A percentile compares a stretch with the other conserved stretches of the same genome.
These are phyloP conservation scores for Columba livia DNA, from an alignment of 2,113 vertebrate species.

Conservation along the genomic window DNA sequence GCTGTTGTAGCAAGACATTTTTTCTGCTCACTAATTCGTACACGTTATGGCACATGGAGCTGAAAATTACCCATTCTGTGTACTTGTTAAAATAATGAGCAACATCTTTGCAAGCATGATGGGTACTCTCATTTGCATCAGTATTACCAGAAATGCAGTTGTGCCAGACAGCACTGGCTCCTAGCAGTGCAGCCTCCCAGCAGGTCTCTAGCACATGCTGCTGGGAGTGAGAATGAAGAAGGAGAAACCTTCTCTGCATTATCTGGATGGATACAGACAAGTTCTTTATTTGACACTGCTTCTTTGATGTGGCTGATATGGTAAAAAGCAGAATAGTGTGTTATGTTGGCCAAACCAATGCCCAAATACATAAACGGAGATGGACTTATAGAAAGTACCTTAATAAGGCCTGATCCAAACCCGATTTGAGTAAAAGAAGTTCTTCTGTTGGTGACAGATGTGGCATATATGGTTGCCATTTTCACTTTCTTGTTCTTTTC, in stretches of 20 bases:
- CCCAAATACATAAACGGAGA: neutral
- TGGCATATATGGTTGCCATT: neutral
- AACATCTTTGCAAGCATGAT: neutral
- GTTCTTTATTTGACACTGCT: neutral
- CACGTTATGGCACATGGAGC: neutral
- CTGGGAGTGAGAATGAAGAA: neutral
- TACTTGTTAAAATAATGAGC: constrained; percentile 15
- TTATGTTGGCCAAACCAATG: neutral
- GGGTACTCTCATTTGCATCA: neutral
- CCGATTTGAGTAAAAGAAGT: neutral
- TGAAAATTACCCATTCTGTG: constrained; percentile 20
- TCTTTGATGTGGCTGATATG: neutral
- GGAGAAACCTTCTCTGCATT: neutral
- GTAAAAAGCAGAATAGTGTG: neutral
- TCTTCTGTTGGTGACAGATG: neutral
- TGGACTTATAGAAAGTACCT: neutral
- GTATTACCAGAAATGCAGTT: neutral
- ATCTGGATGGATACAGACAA: neutral
- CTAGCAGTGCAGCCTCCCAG: accelerated
- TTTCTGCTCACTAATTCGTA: neutral
- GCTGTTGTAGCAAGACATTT: neutral
- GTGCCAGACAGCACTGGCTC: neutral
- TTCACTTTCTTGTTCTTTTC: neutral
- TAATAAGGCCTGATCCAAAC: neutral
- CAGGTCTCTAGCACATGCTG: neutral